Evolutionary conservation across 2,797 vertebrate genomes (phyloP).

Genomic region (Esox masquinongy): DNA sequence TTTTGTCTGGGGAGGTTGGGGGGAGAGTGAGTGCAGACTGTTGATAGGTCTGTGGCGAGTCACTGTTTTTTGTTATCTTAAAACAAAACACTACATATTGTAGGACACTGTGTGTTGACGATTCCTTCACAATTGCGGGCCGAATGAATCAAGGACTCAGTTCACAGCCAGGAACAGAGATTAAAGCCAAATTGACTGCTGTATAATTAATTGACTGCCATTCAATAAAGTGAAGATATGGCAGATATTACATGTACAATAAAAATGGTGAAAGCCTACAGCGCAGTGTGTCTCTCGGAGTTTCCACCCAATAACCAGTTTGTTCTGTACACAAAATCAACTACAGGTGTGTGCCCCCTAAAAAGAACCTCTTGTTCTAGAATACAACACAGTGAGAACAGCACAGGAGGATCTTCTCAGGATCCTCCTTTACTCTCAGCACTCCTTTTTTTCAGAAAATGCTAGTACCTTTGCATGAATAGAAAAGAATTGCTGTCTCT

Average conservation of each 20-base stretch:
- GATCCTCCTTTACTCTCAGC: conserved; percentile 7
- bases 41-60: neutral
- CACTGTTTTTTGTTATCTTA: neutral
- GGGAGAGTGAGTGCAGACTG: neutral
- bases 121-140: neutral
- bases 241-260: neutral
- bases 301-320: conserved; percentile 19
- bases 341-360: conserved; percentile 43
- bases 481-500: conserved; percentile 46
- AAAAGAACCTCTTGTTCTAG: conserved; percentile 42
- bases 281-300: conserved; percentile 24
- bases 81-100: neutral
- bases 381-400: conserved; percentile 33
- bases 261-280: neutral
- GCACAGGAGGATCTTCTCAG: conserved; percentile 16
- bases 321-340: conserved; percentile 38
- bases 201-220: neutral
- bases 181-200: neutral
- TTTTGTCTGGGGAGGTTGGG: neutral
- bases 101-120: neutral
- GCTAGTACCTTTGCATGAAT: conserved; percentile 53
- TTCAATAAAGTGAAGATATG: neutral
- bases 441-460: conserved; percentile 25
- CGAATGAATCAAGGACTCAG: neutral
- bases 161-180: neutral